Conservation (phyloP, 2,113 vertebrate species). For the Lagopus leucura region DNA sequence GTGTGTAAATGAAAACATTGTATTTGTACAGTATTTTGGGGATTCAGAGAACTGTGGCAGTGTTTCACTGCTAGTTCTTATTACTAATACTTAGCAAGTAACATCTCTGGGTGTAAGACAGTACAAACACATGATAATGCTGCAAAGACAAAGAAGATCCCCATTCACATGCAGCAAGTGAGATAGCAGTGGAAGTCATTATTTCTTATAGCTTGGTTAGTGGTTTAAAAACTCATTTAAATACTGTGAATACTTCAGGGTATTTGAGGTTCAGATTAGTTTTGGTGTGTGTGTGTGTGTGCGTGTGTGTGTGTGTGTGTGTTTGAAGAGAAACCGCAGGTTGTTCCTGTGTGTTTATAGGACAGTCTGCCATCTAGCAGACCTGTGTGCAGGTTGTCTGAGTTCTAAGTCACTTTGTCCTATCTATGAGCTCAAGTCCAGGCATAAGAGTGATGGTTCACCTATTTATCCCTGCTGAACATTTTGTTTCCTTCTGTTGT, state of each 20-base stretch:
- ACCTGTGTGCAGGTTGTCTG: fast-evolving
- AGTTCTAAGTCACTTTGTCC: not conserved
- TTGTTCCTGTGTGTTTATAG: not conserved
- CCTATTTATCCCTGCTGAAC: not conserved
- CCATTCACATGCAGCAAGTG: not conserved
- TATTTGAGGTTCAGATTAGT: not conserved
- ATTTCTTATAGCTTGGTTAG: not conserved
- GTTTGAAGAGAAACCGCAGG: not conserved
- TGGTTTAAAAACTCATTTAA: not conserved
- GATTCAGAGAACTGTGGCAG: not conserved
- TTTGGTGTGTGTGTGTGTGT: not conserved
- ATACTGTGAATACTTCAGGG: not conserved
- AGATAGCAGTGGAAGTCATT: not conserved
- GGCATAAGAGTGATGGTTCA: not conserved
- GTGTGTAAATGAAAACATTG: not conserved
- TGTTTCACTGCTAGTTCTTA: not conserved
- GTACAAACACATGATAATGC: fast-evolving
- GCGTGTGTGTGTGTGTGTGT: not conserved
- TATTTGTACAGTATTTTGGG: not conserved
- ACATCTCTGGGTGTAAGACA: not conserved
- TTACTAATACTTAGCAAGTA: not conserved
- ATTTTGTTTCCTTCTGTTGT: not conserved
- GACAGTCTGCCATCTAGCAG: not conserved
- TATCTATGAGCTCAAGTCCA: not conserved
- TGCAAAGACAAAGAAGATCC: not conserved